Conservation (phyloP, 2,113 vertebrate species). For the Saccopteryx leptura region DNA sequence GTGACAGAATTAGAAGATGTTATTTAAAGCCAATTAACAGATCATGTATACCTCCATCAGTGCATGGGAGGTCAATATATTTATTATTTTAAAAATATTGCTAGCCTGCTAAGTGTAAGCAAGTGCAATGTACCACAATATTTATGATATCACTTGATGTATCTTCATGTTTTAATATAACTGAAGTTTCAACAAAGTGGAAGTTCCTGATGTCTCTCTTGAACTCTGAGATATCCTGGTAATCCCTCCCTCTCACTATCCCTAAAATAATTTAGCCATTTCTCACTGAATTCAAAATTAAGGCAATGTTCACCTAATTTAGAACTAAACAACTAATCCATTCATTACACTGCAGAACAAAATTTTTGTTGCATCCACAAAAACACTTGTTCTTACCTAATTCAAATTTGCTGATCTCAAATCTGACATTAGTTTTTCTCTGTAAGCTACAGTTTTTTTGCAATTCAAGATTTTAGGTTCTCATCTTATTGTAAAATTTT, state of each 20-base stretch:
- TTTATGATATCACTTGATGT: not conserved
- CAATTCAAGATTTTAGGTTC: too few species aligned
- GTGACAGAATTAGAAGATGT: conserved; percentile 20
- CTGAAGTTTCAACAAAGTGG: not conserved
- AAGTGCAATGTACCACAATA: not conserved
- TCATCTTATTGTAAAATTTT: too few species aligned
- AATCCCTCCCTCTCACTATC: not conserved
- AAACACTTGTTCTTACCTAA: too few species aligned
- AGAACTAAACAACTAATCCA: not conserved
- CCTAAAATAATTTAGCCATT: not conserved
- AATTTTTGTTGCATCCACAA: too few species aligned
- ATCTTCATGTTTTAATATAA: not conserved
- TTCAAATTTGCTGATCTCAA: too few species aligned
- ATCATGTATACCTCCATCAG: not conserved
- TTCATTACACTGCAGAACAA: not conserved
- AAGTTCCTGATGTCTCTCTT: not conserved
- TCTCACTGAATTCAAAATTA: conserved; percentile 8
- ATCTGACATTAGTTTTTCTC: too few species aligned
- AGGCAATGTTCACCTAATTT: not conserved
- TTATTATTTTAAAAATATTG: conserved; percentile 34
- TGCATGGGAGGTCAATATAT: conserved; percentile 47
- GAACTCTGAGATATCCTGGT: not conserved
- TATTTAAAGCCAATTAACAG: conserved; percentile 20
- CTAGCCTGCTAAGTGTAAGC: not conserved
- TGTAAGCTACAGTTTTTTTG: too few species aligned